Conservation (phyloP, 2,113 vertebrate species). For the Opisthocomus hoazin region DNA sequence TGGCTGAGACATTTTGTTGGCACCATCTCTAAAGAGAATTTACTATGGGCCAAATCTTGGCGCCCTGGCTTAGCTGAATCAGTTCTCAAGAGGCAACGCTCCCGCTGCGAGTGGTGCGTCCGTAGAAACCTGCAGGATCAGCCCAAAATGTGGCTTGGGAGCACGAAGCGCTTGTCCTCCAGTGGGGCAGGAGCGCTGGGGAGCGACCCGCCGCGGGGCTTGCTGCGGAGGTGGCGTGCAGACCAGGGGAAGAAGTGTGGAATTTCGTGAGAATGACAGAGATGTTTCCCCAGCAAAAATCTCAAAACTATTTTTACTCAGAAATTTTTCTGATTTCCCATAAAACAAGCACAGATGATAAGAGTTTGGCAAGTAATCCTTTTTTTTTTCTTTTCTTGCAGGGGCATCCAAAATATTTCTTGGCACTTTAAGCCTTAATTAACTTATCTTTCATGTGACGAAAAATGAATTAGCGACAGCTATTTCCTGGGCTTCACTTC, state of each 20-base stretch:
- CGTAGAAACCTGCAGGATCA: not conserved
- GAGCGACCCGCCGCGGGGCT: not conserved
- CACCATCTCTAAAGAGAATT: slow-evolving; percentile 51
- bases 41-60: slow-evolving; percentile 47
- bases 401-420: not conserved
- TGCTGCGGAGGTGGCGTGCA: not conserved
- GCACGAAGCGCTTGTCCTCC: not conserved
- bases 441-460: slow-evolving; percentile 43
- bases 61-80: slow-evolving; percentile 17
- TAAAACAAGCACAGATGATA: not conserved
- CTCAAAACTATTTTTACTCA: not conserved
- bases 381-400: not conserved
- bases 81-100: slow-evolving; percentile 31
- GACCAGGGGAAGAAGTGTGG: not conserved
- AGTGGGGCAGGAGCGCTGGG: not conserved
- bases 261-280: rapidly evolving
- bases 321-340: not conserved
- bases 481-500: slow-evolving; percentile 50
- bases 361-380: not conserved
- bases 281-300: not conserved
- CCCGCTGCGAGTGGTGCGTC: not conserved
- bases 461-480: slow-evolving; percentile 51
- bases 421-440: slow-evolving; percentile 28
- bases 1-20: slow-evolving; percentile 58
- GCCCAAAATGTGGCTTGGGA: not conserved